Base-by-base conservation (phyloP, 2,888 invertebrate genomes). In the Ecliptopera silaceata region DNA sequence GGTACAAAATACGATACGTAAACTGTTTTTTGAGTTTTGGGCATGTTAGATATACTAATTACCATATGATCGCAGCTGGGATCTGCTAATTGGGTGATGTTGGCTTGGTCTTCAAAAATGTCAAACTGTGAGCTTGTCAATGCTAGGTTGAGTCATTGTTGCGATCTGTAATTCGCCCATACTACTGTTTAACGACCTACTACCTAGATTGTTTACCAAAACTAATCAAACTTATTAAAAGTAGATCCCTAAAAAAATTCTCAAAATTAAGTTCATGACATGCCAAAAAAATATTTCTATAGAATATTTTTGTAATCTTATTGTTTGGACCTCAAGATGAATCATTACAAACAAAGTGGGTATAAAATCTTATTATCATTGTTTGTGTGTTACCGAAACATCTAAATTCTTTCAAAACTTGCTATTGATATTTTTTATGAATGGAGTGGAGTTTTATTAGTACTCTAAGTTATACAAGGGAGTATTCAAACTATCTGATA, bases 91-190 rank as follows among this genome's bases (percentile, higher is more conserved):
- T 72, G 77, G 75, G 79, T 72, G 76, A 73, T 70, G 72, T 71
- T 74, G 52, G 70, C 73, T 79, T 71, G 76, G 74, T 79, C 81
- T 61, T 71, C 79, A 88, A 88, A 61, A 88, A 87, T 88, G 90
- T 88, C 91, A 91, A 90, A 88, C 75, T 88, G 12, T 20, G 85
- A 83, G 85, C 84, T 88, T 91, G 91, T 91, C 91, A 91, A 88
- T 82, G 77, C 84, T 77, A 74, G 88, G 88, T 91, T 91, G 91
- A 91, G 88, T 91, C 91, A 91, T 86, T 88, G 82, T 83, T 84
- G 71, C 82, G 75, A 82, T 78, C 74, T 77, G 29, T 78, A 73
- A 79, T 76, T 74, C 74, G 69, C 70, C 68, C 56, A 64, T 74
- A 77, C 69, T 75, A 75, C 74, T 78, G 72, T 80, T n/a, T 72